phyloP scores from a whole-genome alignment of 2,888 invertebrate species.

The Capitulum mitella region DNA sequence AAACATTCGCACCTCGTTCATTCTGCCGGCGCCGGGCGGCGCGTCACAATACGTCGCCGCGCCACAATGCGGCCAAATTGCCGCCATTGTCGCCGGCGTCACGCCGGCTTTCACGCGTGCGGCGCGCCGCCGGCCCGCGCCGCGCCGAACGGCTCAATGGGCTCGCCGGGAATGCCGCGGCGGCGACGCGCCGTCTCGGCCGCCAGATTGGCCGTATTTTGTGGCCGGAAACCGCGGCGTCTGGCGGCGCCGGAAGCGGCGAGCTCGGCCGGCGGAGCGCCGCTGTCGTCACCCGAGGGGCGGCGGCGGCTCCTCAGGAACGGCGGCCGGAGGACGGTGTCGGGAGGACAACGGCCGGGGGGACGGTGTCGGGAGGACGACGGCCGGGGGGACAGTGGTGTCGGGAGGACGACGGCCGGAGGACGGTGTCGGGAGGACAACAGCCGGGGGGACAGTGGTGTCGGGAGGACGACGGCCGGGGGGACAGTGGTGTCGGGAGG shows the following conservation, averaged over 20 bases:
- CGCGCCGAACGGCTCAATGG: background rate
- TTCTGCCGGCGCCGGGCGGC: background rate
- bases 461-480: too few relatives aligned
- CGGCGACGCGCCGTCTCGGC: background rate
- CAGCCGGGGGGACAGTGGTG: too few relatives aligned
- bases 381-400: too few relatives aligned
- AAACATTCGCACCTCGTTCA: background rate
- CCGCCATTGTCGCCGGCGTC: background rate
- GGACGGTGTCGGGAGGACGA: too few relatives aligned
- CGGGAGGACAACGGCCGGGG: background rate
- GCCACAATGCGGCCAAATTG: constrained; percentile 15
- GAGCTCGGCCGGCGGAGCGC: background rate
- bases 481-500: too few relatives aligned
- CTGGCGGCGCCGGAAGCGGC: background rate
- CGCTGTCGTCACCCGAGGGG: background rate
- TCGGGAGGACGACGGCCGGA: too few relatives aligned
- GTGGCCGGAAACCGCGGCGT: background rate
- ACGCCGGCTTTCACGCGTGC: background rate
- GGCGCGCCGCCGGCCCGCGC: background rate
- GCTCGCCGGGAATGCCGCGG: background rate
- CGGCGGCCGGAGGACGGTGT: background rate
- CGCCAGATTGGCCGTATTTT: constrained; percentile 12
- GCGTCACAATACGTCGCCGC: background rate
- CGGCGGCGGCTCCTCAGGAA: background rate
- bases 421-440: too few relatives aligned